These are phyloP conservation scores for Argya squamiceps DNA, from an alignment of 2,797 vertebrate genomes.

Conservation along the genomic window DNA sequence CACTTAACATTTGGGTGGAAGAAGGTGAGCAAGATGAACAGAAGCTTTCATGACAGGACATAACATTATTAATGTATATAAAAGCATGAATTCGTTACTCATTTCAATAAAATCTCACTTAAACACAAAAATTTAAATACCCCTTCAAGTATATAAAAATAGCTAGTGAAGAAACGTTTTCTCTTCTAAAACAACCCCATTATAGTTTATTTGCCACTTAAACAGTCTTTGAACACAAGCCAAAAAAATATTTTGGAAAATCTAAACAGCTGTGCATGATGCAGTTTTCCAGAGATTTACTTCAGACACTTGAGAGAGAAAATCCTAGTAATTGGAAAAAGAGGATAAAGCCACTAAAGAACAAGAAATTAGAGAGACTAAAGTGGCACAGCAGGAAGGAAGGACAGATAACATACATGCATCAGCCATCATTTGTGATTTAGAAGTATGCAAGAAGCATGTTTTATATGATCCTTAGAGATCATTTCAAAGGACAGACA, in stretches of 20 bases:
- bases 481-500: not conserved
- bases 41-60: not conserved
- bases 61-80: not conserved
- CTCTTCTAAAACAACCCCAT: not conserved
- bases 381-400: not conserved
- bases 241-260: not conserved
- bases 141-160: not conserved
- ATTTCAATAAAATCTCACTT: not conserved
- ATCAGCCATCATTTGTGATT: not conserved
- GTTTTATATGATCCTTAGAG: not conserved
- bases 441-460: not conserved
- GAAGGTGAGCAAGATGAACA: not conserved
- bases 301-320: not conserved
- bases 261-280: not conserved
- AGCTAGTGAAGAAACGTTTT: not conserved
- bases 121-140: not conserved
- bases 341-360: not conserved
- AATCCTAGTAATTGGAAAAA: not conserved
- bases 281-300: not conserved
- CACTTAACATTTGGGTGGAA: fast-evolving
- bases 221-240: not conserved
- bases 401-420: not conserved
- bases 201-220: not conserved
- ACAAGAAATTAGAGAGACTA: not conserved
- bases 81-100: not conserved